These are phyloP conservation scores for Hofmannophila pseudospretella DNA, from an alignment of 2,888 invertebrate species.

Conservation along the genomic window DNA sequence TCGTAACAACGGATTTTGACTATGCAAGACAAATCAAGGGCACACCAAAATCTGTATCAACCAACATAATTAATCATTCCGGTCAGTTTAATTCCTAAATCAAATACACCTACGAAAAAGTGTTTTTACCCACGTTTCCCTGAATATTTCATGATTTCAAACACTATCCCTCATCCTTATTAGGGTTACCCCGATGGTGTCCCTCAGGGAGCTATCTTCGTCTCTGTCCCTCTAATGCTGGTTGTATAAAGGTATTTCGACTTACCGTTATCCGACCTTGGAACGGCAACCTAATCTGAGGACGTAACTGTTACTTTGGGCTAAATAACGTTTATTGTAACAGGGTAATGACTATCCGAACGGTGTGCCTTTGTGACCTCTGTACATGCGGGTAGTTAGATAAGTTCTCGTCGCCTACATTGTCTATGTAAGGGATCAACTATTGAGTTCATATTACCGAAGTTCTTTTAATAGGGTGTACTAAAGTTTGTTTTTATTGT, in stretches of 20 bases:
- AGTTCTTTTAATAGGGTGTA: too few relatives aligned
- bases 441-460: too few relatives aligned
- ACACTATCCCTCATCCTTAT: constrained; percentile 1
- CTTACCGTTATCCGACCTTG: background rate
- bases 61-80: too few relatives aligned
- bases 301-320: background rate
- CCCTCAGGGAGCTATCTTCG: background rate
- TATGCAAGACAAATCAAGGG: too few relatives aligned
- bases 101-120: background rate
- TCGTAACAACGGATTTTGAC: too few relatives aligned
- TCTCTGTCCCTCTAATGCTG: background rate
- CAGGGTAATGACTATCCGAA: background rate
- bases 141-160: constrained; percentile 3
- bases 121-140: background rate
- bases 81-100: background rate
- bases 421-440: too few relatives aligned
- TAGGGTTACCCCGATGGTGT: constrained; percentile 1
- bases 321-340: background rate
- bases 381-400: too few relatives aligned
- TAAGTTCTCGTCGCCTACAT: too few relatives aligned
- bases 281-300: background rate
- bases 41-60: too few relatives aligned
- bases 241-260: background rate
- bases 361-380: too few relatives aligned
- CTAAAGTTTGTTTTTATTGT: too few relatives aligned